These are phyloP conservation scores for Platorchestia sp. DNA, from an alignment of 1,140 invertebrate genomes.

Conservation along the genomic window DNA sequence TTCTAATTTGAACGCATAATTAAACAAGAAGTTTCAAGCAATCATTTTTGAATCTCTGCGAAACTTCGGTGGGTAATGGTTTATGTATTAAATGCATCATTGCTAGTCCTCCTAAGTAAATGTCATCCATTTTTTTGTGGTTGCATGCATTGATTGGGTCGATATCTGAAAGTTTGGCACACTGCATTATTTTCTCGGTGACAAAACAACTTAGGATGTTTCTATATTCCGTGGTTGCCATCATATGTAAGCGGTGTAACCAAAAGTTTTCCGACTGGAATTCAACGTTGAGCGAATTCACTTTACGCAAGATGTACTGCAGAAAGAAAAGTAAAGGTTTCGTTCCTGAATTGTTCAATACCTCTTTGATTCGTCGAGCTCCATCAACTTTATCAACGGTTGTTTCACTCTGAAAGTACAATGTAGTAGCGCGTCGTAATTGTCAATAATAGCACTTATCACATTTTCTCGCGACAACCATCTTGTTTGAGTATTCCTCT, in stretches of 20 bases:
- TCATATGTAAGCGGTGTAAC: neutral
- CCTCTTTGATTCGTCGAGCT: neutral
- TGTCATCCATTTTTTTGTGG: neutral
- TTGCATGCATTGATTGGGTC: neutral
- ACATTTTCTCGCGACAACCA: slow-evolving; percentile 57
- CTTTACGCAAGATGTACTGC: slow-evolving; percentile 25
- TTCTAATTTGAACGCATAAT: neutral
- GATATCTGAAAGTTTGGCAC: neutral
- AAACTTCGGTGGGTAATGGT: too few relatives aligned
- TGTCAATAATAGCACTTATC: slow-evolving; percentile 45
- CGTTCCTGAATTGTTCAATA: slow-evolving; percentile 18
- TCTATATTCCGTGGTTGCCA: slow-evolving; percentile 1
- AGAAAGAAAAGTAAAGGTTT: slow-evolving; percentile 48
- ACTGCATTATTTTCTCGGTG: neutral
- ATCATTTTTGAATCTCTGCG: neutral
- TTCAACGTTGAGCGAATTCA: slow-evolving; percentile 10
- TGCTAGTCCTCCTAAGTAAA: neutral
- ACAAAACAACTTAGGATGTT: slow-evolving; percentile 15
- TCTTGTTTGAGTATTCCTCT: slow-evolving; percentile 57
- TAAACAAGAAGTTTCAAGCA: slow-evolving; percentile 8
- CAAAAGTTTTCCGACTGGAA: slow-evolving; percentile 43
- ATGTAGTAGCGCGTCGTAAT: slow-evolving; percentile 28
- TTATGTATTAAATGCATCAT: too few relatives aligned
- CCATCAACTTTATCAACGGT: slow-evolving; percentile 1
- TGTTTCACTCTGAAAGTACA: slow-evolving; percentile 40